phyloP scores from a whole-genome alignment of 1,140 invertebrate species.

The Anagrus nilaparvatae region DNA sequence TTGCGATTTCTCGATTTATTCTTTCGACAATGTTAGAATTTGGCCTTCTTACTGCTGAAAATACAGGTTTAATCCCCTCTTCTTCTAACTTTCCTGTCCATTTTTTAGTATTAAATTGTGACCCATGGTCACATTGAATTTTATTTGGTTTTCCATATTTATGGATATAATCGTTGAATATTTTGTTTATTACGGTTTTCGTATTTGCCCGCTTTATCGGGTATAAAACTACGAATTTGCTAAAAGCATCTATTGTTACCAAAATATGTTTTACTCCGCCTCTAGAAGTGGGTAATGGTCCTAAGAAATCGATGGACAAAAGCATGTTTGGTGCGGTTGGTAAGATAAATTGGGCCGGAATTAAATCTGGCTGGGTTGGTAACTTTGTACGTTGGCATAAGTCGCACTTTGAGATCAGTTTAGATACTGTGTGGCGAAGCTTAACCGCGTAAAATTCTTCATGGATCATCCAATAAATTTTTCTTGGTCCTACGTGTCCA shows the following conservation, averaged over 20 bases:
- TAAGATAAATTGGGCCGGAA: conserved; percentile 11
- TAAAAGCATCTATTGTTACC: conserved; percentile 25
- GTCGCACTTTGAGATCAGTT: conserved; percentile 17
- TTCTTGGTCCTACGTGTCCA: conserved; percentile 25
- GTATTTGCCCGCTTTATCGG: conserved; percentile 22
- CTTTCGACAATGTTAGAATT: conserved; percentile 12
- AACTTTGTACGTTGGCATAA: conserved; percentile 17
- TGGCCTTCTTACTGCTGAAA: conserved; percentile 20
- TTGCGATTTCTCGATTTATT: conserved; percentile 15
- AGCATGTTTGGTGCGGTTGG: conserved; percentile 19
- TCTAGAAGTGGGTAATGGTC: conserved; percentile 20
- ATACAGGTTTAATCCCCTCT: conserved; percentile 15
- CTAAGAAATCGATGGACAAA: conserved; percentile 25
- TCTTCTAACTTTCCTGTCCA: conserved; percentile 18
- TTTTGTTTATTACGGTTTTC: conserved; percentile 10
- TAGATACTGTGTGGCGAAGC: conserved; percentile 14
- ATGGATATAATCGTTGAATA: conserved; percentile 16
- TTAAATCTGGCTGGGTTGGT: not conserved
- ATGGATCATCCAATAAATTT: conserved; percentile 21
- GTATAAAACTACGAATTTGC: conserved; percentile 28
- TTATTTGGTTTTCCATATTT: conserved; percentile 13
- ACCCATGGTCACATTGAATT: conserved; percentile 18
- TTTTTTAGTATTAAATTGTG: conserved; percentile 13
- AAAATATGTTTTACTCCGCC: conserved; percentile 23
- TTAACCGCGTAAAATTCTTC: conserved; percentile 20